Evolutionary conservation across 2,113 vertebrate genomes (phyloP), one percentile per base, ranked within the genome.

Genomic region (Dicrurus megarhynchus): DNA sequence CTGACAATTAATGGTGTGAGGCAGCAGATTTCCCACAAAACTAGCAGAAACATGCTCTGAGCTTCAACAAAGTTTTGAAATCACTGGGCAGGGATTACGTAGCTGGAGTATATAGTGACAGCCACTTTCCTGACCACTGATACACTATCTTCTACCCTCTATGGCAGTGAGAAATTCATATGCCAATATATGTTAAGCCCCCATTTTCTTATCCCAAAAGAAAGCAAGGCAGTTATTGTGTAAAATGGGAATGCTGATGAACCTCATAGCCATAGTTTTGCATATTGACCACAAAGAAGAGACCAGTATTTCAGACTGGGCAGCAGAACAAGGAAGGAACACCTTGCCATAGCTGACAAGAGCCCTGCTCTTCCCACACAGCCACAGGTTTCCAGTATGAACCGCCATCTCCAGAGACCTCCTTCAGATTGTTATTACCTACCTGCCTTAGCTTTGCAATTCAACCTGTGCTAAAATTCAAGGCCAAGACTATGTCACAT

Each of bases 111-210:
- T 39, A 79, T 0, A 71, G 32, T 7, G 26, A 75, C 30, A 35
- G n/a, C 10, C 37, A 35, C 26, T 65, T 59, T 65, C 26, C 71
- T 44, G 61, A 79, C 42, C 60, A 65, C 37, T 11, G 6, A 84
- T 68, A 53, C 18, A 44, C 28, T 47, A 82, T 10, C 30, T 50
- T 70, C 26, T 13, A 83, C 30, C 37, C 46, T 81, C 26, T 50
- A 37, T 1, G 9, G 55, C n/a, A 68, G 49, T 7, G 16, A 68
- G 55, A 52, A 61, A 83, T 46, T 35, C 47, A 63, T 42, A 49
- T 0, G 8, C 4, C 19, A 41, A 12, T n/a, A 13, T 3, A 76
- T 5, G 20, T 13, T 61, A 73, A 74, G 7, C 12, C 24, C 9
- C 32, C 8, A 3, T 30, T 90, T 89, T 77, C 64, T 57, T 47